Conservation (phyloP, 1,140 invertebrate species). For the Leptoteleia sp. region DNA sequence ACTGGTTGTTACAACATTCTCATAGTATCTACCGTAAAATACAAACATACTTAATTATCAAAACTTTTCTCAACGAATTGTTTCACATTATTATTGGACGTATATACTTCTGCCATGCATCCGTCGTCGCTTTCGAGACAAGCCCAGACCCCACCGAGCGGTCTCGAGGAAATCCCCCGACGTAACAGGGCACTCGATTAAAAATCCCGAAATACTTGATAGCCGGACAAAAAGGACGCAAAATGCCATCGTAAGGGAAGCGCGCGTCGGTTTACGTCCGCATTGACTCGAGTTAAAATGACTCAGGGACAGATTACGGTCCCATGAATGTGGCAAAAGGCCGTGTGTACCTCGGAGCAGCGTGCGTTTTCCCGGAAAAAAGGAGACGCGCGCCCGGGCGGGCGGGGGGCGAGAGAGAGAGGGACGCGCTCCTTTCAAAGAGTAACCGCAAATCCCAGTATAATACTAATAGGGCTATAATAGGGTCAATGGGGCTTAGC, state of each 20-base stretch:
- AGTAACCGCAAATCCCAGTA: conserved; percentile 80
- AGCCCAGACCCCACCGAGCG: too few relatives aligned
- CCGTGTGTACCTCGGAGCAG: conserved; percentile 16
- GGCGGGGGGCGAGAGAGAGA: conserved; percentile 11
- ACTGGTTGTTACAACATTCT: too few relatives aligned
- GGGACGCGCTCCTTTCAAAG: conserved; percentile 67
- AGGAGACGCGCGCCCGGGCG: conserved; percentile 64
- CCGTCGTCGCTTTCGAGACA: too few relatives aligned
- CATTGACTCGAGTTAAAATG: conserved; percentile 60
- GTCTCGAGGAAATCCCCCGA: too few relatives aligned
- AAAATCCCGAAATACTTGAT: neutral
- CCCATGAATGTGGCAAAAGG: conserved; percentile 46
- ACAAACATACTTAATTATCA: too few relatives aligned
- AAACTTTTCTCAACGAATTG: too few relatives aligned
- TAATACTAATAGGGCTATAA: conserved; percentile 82
- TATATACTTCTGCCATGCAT: too few relatives aligned
- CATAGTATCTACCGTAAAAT: too few relatives aligned
- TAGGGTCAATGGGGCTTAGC: conserved; percentile 81
- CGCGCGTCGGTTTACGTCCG: conserved; percentile 38
- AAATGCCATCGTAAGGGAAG: conserved; percentile 25
- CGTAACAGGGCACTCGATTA: too few relatives aligned
- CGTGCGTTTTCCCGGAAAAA: conserved; percentile 69
- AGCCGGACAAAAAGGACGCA: conserved; percentile 5
- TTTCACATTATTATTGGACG: too few relatives aligned
- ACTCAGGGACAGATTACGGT: conserved; percentile 49